Percentiles rank a stretch among this genome's conserved stretches.
These are phyloP conservation scores for Poeciliopsis occidentalis DNA, from an alignment of 2,113 vertebrate species.

Conservation along the genomic window DNA sequence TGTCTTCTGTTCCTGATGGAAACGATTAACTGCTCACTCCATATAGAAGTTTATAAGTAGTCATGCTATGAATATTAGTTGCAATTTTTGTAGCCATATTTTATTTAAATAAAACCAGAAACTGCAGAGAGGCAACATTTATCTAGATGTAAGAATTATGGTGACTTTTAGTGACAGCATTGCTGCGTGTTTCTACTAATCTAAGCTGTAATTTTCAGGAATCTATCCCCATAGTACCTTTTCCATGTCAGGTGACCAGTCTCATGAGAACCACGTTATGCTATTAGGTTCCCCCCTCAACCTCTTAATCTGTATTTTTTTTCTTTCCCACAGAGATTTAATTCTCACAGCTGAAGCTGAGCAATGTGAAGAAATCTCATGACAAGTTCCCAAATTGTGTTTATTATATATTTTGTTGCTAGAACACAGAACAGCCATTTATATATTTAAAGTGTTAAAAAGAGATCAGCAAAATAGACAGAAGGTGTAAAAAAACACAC, in stretches of 20 bases:
- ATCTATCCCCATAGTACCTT: conserved; percentile 1
- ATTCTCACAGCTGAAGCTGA: background rate
- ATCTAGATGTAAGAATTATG: too few relatives aligned
- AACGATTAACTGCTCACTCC: too few relatives aligned
- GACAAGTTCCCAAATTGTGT: background rate
- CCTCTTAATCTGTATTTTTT: background rate
- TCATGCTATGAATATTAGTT: too few relatives aligned
- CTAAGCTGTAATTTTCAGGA: background rate
- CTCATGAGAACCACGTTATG: conserved; percentile 54
- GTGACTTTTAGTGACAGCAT: too few relatives aligned
- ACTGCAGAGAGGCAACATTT: too few relatives aligned
- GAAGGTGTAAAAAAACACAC: background rate
- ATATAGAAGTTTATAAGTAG: too few relatives aligned
- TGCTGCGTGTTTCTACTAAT: background rate
- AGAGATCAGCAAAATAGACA: background rate
- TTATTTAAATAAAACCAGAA: too few relatives aligned
- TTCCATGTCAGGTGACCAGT: conserved; percentile 43
- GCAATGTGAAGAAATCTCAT: background rate
- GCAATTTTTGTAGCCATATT: too few relatives aligned
- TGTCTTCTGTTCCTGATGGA: too few relatives aligned
- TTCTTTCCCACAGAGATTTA: background rate
- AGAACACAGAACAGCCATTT: background rate
- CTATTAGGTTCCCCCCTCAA: conserved; percentile 3
- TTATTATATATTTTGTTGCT: too few relatives aligned
- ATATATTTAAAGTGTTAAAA: background rate